Evolutionary conservation across 1,140 invertebrate species (phyloP).

Genomic region (Drosophila tropicalis): DNA sequence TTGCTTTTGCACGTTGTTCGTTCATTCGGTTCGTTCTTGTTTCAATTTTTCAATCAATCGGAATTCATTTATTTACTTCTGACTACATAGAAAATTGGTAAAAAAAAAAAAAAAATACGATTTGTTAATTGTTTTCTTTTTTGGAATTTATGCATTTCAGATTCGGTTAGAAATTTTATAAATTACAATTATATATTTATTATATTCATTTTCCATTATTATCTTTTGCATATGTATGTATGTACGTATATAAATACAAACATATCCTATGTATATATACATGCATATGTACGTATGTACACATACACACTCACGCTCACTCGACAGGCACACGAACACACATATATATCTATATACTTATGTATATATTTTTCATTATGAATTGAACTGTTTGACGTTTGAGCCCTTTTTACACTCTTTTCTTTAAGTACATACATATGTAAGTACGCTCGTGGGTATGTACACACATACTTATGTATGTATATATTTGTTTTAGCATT

Average conservation of each 20-base stretch:
- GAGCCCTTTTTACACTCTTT: slow-evolving; percentile 21
- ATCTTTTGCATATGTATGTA: background rate
- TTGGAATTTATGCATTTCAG: background rate
- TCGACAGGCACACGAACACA: background rate
- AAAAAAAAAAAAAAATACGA: background rate
- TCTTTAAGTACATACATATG: slow-evolving; percentile 12
- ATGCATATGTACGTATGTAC: slow-evolving; percentile 6
- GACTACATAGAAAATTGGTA: slow-evolving; percentile 1
- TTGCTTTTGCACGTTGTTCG: slow-evolving; percentile 25
- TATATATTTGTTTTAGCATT: slow-evolving; percentile 15
- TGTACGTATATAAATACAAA: slow-evolving; percentile 11
- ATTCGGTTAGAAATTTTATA: background rate
- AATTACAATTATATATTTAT: background rate
- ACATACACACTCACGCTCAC: slow-evolving; percentile 8
- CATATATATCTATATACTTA: slow-evolving; percentile 15
- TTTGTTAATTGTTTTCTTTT: slow-evolving; percentile 2
- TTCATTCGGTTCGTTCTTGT: slow-evolving; percentile 16
- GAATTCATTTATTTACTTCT: slow-evolving; percentile 23
- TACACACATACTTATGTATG: slow-evolving; percentile 1
- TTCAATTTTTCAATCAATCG: slow-evolving; percentile 17
- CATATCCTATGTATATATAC: slow-evolving; percentile 14
- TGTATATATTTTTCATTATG: slow-evolving; percentile 14
- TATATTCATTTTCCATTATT: slow-evolving; percentile 19
- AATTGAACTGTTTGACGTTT: slow-evolving; percentile 10
- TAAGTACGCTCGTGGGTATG: slow-evolving; percentile 4